These are phyloP conservation scores for Gryon sp. DNA, from an alignment of 1,140 invertebrate species.

Conservation along the genomic window DNA sequence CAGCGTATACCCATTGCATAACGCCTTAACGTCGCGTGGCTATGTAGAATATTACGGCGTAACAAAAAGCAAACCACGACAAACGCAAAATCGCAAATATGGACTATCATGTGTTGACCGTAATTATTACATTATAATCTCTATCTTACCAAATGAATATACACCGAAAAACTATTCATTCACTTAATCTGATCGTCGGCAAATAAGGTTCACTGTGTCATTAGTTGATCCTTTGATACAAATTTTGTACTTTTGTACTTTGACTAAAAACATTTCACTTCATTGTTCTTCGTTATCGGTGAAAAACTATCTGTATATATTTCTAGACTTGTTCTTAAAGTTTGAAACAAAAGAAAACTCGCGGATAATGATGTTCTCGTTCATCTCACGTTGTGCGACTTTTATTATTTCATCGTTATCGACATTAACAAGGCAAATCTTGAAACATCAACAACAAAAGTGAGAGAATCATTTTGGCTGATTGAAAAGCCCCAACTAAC, in stretches of 20 bases:
- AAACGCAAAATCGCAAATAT: conserved; percentile 30
- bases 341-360: no score
- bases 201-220: no score
- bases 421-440: neutral
- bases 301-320: no score
- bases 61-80: conserved; percentile 49
- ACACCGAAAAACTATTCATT: no score
- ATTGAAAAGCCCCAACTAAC: neutral
- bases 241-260: no score
- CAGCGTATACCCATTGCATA: conserved; percentile 42
- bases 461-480: conserved; percentile 11
- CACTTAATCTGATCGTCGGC: no score
- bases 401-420: conserved; percentile 1
- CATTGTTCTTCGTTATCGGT: no score
- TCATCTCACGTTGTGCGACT: neutral
- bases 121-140: conserved; percentile 35
- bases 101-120: conserved; percentile 32
- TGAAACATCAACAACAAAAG: conserved; percentile 1
- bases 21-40: conserved; percentile 60
- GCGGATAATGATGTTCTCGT: neutral
- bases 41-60: conserved; percentile 51
- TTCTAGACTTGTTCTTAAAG: no score
- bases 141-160: conserved; percentile 47
- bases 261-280: no score
- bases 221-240: no score